Percentiles rank a stretch among this genome's conserved stretches.
phyloP scores from a whole-genome alignment of 2,888 invertebrate species.

The Disparrhopalites patrizii region DNA sequence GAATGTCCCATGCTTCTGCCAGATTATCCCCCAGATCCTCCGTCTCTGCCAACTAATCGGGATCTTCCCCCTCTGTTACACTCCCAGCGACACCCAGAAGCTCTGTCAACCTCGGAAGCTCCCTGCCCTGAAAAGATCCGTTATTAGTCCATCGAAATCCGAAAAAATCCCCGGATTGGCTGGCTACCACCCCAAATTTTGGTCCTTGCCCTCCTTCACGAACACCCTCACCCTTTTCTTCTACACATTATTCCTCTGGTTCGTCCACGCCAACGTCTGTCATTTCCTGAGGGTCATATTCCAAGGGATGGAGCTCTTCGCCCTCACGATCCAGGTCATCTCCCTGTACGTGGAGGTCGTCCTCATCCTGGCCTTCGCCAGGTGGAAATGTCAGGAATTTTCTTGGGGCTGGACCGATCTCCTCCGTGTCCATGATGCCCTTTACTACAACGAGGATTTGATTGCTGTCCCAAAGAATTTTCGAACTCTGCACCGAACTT shows the following conservation, averaged over 20 bases:
- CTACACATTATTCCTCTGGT: background rate
- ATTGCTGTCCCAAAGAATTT: background rate
- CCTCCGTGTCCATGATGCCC: background rate
- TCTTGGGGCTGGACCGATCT: background rate
- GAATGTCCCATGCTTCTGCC: conserved; percentile 7
- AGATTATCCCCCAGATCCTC: background rate
- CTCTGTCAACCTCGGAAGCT: background rate
- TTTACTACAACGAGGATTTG: background rate
- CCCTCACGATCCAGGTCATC: background rate
- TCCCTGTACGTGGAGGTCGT: background rate
- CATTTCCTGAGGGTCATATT: background rate
- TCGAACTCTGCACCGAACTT: too few relatives aligned
- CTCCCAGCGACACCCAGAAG: background rate
- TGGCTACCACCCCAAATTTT: background rate
- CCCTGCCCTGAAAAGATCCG: too few relatives aligned
- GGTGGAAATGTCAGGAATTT: background rate
- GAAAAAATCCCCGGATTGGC: background rate
- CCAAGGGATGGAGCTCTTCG: background rate
- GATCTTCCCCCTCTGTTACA: background rate
- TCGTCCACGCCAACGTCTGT: background rate
- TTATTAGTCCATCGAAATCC: background rate
- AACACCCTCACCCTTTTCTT: background rate
- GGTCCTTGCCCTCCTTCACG: background rate
- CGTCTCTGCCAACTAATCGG: background rate
- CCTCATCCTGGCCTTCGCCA: background rate